Evolutionary conservation across 2,797 vertebrate genomes (phyloP), one percentile per base, ranked within the genome.

Genomic region (Octomys mimax): DNA sequence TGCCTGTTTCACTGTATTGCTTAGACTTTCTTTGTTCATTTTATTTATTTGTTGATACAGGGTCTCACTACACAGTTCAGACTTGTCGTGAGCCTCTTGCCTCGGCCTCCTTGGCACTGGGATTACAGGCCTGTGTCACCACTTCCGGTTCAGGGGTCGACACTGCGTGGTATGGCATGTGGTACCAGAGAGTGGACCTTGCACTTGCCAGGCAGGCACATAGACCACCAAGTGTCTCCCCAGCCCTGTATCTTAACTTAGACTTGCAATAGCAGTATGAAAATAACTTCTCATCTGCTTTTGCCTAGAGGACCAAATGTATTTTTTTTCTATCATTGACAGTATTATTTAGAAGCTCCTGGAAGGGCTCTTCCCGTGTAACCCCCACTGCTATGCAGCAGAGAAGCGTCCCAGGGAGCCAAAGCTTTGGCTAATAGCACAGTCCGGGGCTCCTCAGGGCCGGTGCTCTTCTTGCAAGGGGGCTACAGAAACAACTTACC

Each of bases 401-500:
- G 36, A 54, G 64, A 33, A 57, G 79, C 77, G 22, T 87, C 52
- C 57, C 1, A 5, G 19, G 18, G 9, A 77, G 83, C 7, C 2
- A 5, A 86, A 52, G 19, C 33, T 91, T 70, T 46, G 85, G 61
- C 61, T 95, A 79, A 86, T 16, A 39, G 68, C 66, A 57, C 68
- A 19, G 79, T 83, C 70, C 16, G 87, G 92, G 61, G 18, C 26
- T 83, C 57, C 24, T 75, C 46, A 46, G 2, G 6, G 68, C 87
- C 80, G 33, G 28, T 57, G 13, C 46, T 54, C 73, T 82, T 64
- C 82, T 49, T 57, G 52, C 28, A 54, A 85, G 80, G 89, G 52
- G 62, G 21, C 80, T 83, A 68, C 26, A 79, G 83, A 91, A 49
- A 68, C 22, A 61, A 87, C 85, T 96, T 96, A 81, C 75, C 57